Evolutionary conservation across 2,113 vertebrate genomes (phyloP), one percentile per base, ranked within the genome.

Genomic region (Cottus gobio): DNA sequence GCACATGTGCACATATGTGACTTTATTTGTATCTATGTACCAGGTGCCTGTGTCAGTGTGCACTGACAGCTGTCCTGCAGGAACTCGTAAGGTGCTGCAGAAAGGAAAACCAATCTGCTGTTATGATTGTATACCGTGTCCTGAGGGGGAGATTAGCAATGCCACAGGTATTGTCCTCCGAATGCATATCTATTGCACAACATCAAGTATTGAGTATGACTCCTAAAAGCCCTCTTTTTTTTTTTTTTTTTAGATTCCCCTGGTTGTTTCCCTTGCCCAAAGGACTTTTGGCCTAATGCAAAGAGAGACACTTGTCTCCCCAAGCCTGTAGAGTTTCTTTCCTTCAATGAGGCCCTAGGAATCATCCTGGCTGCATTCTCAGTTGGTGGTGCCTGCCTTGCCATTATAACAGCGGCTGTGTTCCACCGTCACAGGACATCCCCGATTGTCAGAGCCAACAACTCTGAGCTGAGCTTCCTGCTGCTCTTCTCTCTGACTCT

Each of bases 111-210:
- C 92, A 11, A 80, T 90, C 63, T 94, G 93, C 83, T 94, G 93
- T 65, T 93, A 92, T 75, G 91, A 20, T 24, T 94, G 93, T 72
- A 68, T 89, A 44, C 87, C 63, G 10, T 94, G 94, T 85, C 90
- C 92, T 56, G 93, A 95, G 11, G 94, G 94, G 78, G 93, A 95
- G 72, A 93, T 95, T 18, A 95, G 91, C 30, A 95, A 93, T 66
- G 68, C 46, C 1, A 93, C 93, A 92, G 93, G 94, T 94, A 87
- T 5, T 58, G 26, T 31, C 24, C n/a, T 48, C 36, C 1, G 1
- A 13, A 7, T 6, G 1, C 7, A 22, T 24, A n/a, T 37, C 8
- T 31, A 12, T 34, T 22, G 4, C 9, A 18, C 37, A 44, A 26
- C 13, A 42, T 37, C 9, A n/a, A 13, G 1, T 12, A 22, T 62